Percentiles rank a stretch among this genome's conserved stretches.
Evolutionary conservation across 2,113 vertebrate species (phyloP).

Genomic region (Athene cunicularia): DNA sequence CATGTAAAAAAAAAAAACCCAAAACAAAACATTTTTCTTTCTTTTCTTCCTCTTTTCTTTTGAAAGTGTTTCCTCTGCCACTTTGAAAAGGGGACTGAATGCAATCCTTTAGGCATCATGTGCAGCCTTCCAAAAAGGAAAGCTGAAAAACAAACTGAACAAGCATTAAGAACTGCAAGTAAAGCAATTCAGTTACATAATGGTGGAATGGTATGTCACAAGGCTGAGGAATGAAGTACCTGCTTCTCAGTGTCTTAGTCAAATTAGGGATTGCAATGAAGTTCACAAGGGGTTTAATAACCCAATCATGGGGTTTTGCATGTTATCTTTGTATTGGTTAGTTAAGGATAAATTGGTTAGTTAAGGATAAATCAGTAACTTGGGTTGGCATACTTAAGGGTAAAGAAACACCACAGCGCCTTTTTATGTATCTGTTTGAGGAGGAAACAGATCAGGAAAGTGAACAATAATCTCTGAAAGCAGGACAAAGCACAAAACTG

Average conservation of each 20-base stretch:
- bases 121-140: slow-evolving; percentile 44
- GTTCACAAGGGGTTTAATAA: background rate
- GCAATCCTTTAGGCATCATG: background rate
- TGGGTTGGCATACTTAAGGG: background rate
- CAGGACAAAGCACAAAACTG: background rate
- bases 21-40: background rate
- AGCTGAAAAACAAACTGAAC: slow-evolving; percentile 17
- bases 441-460: background rate
- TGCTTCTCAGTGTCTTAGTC: background rate
- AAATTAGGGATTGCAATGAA: background rate
- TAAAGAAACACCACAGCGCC: background rate
- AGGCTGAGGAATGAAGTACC: background rate
- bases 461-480: background rate
- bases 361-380: background rate
- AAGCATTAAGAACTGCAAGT: slow-evolving; percentile 31
- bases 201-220: background rate
- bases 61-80: background rate
- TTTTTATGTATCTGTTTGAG: background rate
- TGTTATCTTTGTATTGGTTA: background rate
- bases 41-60: background rate
- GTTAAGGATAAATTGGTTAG: background rate
- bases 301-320: fast-evolving
- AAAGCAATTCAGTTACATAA: background rate
- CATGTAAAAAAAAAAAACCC: background rate
- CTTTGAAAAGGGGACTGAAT: slow-evolving; percentile 1